phyloP scores from a whole-genome alignment of 2,113 vertebrate species.

The Neotragus pygmaeus region DNA sequence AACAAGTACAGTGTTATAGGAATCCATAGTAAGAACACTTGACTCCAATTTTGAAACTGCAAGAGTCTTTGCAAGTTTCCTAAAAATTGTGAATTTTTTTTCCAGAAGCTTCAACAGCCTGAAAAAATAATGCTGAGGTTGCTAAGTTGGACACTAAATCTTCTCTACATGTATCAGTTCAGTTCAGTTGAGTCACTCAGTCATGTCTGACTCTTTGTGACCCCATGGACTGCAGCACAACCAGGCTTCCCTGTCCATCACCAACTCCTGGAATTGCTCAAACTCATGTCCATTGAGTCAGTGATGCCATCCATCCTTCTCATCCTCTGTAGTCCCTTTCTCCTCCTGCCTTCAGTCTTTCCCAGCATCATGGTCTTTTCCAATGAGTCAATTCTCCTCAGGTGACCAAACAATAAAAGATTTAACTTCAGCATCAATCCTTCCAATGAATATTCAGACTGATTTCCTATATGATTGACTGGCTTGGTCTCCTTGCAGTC shows the following conservation, averaged over 20 bases:
- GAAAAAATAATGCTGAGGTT: not conserved
- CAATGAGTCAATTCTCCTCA: not conserved
- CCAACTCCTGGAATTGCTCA: not conserved
- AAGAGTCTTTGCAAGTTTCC: not conserved
- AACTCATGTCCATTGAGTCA: not conserved
- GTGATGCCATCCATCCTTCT: not conserved
- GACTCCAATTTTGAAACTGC: not conserved
- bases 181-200: not conserved
- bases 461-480: not conserved
- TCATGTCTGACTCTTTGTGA: not conserved
- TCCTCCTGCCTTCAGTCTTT: not conserved
- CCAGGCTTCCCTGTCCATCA: not conserved
- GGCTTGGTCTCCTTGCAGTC: not conserved
- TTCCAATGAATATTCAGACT: not conserved
- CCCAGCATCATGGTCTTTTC: not conserved
- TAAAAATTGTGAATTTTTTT: not conserved
- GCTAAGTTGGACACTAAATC: not conserved
- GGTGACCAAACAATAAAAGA: not conserved
- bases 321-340: not conserved
- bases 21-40: not conserved
- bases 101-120: not conserved
- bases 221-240: not conserved
- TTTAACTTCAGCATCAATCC: not conserved
- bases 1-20: not conserved
- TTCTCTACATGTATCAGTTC: not conserved